Evolutionary conservation across 2,113 vertebrate species (phyloP), one percentile per base, ranked within the genome.

Genomic region (Centropus bengalensis): DNA sequence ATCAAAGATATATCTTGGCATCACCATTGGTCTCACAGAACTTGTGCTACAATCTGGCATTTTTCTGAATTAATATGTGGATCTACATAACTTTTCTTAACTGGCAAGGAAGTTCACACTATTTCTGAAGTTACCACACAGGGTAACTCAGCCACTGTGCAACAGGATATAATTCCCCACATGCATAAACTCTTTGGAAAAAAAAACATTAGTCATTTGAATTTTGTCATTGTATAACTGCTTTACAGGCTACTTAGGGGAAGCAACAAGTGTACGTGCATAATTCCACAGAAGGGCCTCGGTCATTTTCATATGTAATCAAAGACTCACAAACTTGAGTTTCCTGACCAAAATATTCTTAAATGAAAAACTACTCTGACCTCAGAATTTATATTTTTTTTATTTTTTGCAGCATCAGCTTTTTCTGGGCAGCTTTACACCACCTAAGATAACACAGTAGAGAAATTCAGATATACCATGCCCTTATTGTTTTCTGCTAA

Each of bases 161-260:
- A 92, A 36, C 66, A 82, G 90, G 88, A 81, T 87, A 83, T 52
- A 94, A 89, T 88, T 71, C 54, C 71, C 51, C 66, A 56, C 52
- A 88, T 33, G 67, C 23, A 55, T 9, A 77, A 83, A 60, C 27
- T 40, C 68, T 49, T 18, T 8, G 38, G 40, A 75, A 84, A 86
- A 91, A 20, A 21, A 60, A 36, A 33, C 11, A 95, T 94, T 92
- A 88, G 88, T 92, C 95, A 91, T 52, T 81, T 73, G 40, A 64
- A 74, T 76, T 95, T 91, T 96, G 94, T 96, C 93, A 96, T 49
- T 93, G 91, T 93, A 81, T 71, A 67, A 47, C 85, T 68, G 44
- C 77, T 79, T 75, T 40, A 42, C 45, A 76, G 63, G 14, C 51
- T 55, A 54, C 20, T 6, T 2, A 30, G 23, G 84, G 44, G 21